Evolutionary conservation across 2,888 invertebrate genomes (phyloP), one percentile per base, ranked within the genome.

Genomic region (Hyles lineata): DNA sequence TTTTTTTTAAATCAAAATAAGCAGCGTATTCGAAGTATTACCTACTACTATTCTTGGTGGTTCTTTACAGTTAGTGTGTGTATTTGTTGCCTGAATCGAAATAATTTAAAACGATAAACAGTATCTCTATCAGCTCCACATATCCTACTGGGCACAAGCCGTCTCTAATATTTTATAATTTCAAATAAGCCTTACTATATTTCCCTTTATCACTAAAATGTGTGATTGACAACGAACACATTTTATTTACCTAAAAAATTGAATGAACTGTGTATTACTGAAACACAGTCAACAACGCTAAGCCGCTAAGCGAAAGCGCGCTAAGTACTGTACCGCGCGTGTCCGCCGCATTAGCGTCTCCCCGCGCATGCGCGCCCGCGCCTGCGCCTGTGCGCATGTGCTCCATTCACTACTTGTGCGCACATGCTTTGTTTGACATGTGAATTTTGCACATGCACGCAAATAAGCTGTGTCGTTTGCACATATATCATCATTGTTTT

Each of bases 301-400:
- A 81, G 78, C 77, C 76, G 73, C 77, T 67, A 67, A 83, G 84
- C 78, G 84, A 78, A 79, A 80, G 85, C 67, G 43, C 67, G 50
- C 67, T 67, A 67, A 67, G 67, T 67, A 67, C 43, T 50, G 67
- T 23, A 23, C 17, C 43, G 50, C 71, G 71, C 71, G 71, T 72
- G 74, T 60, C 69, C 32, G 23, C 23, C 69, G 69, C 77, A 83
- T 84, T 84, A 84, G 82, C 83, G 73, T 60, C 21, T 61, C 72
- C 72, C 32, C 72, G 73, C 74, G 76, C 77, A n/a, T 76, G 67
- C 73, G 73, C 11, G 43, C 43, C 43, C 35, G 9, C 11, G 1
- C 43, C 43, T 43, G 43, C 43, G 43, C 15, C 43, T 43, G 43
- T 81, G 79, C 79, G 81, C 79, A 78, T 73, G 77, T 74, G 76